phyloP scores from a whole-genome alignment of 2,888 invertebrate species.

The Ennomos quercinarius region DNA sequence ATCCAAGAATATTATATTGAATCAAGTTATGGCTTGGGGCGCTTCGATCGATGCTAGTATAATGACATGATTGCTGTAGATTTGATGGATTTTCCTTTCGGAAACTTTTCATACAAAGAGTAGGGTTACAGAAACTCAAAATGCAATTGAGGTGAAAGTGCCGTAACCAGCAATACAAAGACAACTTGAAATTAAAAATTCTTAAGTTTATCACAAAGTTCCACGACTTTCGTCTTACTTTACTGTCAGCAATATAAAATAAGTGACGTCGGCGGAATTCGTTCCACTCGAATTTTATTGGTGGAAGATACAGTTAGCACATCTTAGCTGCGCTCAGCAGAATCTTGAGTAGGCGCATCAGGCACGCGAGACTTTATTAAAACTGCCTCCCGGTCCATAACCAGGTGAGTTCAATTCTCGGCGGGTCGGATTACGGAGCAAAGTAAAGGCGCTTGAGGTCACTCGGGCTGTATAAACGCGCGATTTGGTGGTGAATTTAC shows the following conservation, averaged over 20 bases:
- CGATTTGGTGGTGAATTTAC: constrained; percentile 81
- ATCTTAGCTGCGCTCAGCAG: constrained; percentile 26
- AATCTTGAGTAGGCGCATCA: constrained; percentile 37
- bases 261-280: constrained; percentile 22
- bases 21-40: constrained; percentile 40
- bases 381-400: constrained; percentile 51
- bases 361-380: constrained; percentile 54
- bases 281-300: constrained; percentile 32
- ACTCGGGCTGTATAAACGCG: constrained; percentile 77
- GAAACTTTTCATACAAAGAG: not conserved
- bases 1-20: constrained; percentile 62
- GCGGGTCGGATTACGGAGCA: constrained; percentile 62
- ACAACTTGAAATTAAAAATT: constrained; percentile 23
- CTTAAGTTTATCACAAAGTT: constrained; percentile 18
- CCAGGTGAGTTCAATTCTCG: constrained; percentile 67
- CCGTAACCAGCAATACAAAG: not conserved
- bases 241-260: constrained; percentile 28
- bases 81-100: constrained; percentile 1
- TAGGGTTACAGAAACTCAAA: not conserved
- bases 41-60: constrained; percentile 21
- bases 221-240: constrained; percentile 17
- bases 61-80: constrained; percentile 1
- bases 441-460: constrained; percentile 68
- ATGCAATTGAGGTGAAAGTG: not conserved
- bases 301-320: constrained; percentile 28